These are phyloP conservation scores for Ephydatia muelleri DNA, from an alignment of 37 sponge, comb jelly and placozoan species.

Conservation along the genomic window DNA sequence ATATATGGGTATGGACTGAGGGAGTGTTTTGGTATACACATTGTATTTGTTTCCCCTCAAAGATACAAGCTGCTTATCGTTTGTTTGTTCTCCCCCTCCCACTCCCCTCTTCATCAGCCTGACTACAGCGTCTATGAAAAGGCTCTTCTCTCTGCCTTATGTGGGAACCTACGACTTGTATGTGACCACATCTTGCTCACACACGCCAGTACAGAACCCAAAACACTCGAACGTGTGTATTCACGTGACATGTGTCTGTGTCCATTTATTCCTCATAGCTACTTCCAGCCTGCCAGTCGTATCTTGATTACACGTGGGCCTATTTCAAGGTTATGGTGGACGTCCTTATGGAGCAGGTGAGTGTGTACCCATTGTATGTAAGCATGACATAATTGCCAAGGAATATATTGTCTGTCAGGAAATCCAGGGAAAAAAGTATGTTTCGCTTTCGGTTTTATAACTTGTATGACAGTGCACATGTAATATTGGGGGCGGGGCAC, in stretches of 20 bases:
- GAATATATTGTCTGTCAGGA: too few relatives aligned
- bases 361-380: too few relatives aligned
- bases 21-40: slow-evolving; percentile 3
- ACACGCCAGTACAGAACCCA: too few relatives aligned
- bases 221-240: not conserved
- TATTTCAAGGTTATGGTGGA: slow-evolving; percentile 90
- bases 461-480: too few relatives aligned
- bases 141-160: slow-evolving; percentile 85
- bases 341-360: slow-evolving; percentile 79
- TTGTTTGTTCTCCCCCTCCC: not conserved
- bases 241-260: not conserved
- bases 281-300: slow-evolving; percentile 84
- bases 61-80: too few relatives aligned
- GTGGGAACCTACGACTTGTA: slow-evolving; percentile 86
- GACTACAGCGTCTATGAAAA: slow-evolving; percentile 77
- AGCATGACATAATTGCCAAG: too few relatives aligned
- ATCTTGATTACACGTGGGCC: slow-evolving; percentile 95
- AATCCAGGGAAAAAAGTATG: too few relatives aligned
- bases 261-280: slow-evolving; percentile 24
- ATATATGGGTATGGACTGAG: not conserved
- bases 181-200: not conserved
- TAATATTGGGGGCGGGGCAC: too few relatives aligned
- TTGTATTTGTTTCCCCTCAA: not conserved
- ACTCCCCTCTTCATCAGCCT: slow-evolving; percentile 22
- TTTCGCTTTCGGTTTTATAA: too few relatives aligned